A percentile compares a stretch with the other conserved stretches of the same genome.
Evolutionary conservation across 2,113 vertebrate genomes (phyloP).

Genomic region (Rhombomys opimus): DNA sequence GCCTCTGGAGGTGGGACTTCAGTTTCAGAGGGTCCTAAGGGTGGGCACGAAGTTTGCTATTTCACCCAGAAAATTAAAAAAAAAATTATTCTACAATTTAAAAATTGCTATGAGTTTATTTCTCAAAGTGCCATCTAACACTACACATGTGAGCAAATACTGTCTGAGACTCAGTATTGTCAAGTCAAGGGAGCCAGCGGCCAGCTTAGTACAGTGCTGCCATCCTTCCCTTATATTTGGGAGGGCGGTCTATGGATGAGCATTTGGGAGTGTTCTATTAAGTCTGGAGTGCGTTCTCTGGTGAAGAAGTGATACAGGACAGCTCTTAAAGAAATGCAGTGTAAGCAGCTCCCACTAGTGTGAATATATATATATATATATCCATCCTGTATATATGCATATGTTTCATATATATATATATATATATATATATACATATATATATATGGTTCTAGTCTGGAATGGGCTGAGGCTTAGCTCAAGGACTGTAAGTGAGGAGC

Average conservation of each 20-base stretch:
- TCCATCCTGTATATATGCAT: not conserved
- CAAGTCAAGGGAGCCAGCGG: not conserved
- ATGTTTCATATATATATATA: not conserved
- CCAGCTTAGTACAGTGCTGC: not conserved
- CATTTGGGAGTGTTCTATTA: not conserved
- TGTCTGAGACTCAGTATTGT: constrained; percentile 12
- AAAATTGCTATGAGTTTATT: not conserved
- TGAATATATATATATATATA: not conserved
- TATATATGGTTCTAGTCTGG: not conserved
- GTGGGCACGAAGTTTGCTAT: not conserved
- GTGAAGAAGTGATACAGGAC: not conserved
- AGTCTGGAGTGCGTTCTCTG: not conserved
- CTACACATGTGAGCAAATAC: not conserved
- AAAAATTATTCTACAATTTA: not conserved
- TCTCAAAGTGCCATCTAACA: not conserved
- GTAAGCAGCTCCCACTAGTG: not conserved
- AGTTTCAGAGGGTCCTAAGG: not conserved
- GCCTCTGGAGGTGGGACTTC: not conserved
- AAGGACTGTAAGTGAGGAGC: not conserved
- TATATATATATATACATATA: not conserved
- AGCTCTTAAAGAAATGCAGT: not conserved
- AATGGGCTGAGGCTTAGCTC: not conserved
- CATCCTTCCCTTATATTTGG: not conserved
- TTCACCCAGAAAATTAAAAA: not conserved
- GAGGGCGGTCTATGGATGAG: not conserved